Evolutionary conservation across 2,113 vertebrate species (phyloP).

Genomic region (Anhinga rufa): DNA sequence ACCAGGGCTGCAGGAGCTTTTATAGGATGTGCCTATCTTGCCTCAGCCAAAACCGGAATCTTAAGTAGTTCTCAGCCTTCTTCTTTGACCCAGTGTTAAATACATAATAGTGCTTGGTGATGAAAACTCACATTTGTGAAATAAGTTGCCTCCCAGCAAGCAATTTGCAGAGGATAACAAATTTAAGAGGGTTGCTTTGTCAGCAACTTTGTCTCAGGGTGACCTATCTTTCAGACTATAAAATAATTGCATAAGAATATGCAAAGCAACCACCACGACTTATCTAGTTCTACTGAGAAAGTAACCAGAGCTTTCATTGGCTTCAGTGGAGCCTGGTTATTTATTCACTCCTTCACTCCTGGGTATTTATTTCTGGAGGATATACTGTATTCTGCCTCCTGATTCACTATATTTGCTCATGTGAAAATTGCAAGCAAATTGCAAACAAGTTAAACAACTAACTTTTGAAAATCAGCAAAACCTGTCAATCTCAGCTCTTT

Average conservation of each 20-base stretch:
- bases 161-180: not conserved
- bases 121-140: not conserved
- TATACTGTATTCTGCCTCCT: not conserved
- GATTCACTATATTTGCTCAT: not conserved
- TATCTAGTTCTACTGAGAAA: not conserved
- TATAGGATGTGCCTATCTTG: not conserved
- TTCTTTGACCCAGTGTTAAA: not conserved
- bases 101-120: not conserved
- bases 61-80: not conserved
- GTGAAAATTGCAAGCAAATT: not conserved
- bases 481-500: not conserved
- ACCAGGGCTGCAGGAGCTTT: not conserved
- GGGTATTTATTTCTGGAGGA: not conserved
- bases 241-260: not conserved
- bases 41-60: not conserved
- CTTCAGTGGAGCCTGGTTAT: not conserved
- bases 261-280: not conserved
- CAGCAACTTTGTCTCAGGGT: constrained; percentile 2
- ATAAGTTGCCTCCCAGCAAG: not conserved
- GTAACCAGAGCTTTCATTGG: not conserved
- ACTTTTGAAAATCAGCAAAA: not conserved
- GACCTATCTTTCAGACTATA: not conserved
- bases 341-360: no score
- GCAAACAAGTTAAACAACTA: not conserved
- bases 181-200: not conserved